phyloP scores from a whole-genome alignment of 2,113 vertebrate genomes.

The Phylloscopus trochiloides region DNA sequence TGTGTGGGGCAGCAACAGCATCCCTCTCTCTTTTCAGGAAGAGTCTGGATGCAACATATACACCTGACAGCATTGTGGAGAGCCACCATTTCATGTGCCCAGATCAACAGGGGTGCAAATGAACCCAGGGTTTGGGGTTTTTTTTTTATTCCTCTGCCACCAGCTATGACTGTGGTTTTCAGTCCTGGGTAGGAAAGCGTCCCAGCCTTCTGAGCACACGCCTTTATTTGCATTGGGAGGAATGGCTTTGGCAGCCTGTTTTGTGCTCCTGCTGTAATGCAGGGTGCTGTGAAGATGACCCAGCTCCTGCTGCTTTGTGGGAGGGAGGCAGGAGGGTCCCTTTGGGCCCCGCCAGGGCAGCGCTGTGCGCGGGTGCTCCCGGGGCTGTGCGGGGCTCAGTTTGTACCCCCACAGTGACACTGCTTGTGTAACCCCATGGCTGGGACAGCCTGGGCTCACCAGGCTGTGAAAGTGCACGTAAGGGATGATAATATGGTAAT shows the following conservation, averaged over 20 bases:
- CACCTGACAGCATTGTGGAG: not conserved
- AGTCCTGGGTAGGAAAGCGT: not conserved
- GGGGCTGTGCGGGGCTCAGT: fast-evolving
- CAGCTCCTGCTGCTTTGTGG: not conserved
- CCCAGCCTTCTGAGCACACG: not conserved
- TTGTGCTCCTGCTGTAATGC: not conserved
- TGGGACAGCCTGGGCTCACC: constrained; percentile 13
- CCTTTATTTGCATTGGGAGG: not conserved
- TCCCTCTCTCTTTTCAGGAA: not conserved
- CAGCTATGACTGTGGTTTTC: not conserved
- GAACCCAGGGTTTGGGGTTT: not conserved
- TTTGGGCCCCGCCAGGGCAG: not conserved
- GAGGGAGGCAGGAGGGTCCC: not conserved
- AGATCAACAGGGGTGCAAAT: not conserved
- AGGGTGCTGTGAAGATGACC: not conserved
- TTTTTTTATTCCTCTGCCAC: not conserved
- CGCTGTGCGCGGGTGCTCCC: not conserved
- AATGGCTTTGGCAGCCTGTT: not conserved
- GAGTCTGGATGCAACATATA: not conserved
- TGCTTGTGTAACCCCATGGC: not conserved
- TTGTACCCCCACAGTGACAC: not conserved
- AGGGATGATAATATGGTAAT: constrained; percentile 71
- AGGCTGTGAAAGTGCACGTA: constrained; percentile 65
- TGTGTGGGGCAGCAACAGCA: not conserved
- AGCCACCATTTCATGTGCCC: not conserved